A percentile compares a stretch with the other conserved stretches of the same genome.
These are phyloP conservation scores for Zygogramma bicolorata DNA, from an alignment of 2,888 invertebrate species.

Conservation along the genomic window DNA sequence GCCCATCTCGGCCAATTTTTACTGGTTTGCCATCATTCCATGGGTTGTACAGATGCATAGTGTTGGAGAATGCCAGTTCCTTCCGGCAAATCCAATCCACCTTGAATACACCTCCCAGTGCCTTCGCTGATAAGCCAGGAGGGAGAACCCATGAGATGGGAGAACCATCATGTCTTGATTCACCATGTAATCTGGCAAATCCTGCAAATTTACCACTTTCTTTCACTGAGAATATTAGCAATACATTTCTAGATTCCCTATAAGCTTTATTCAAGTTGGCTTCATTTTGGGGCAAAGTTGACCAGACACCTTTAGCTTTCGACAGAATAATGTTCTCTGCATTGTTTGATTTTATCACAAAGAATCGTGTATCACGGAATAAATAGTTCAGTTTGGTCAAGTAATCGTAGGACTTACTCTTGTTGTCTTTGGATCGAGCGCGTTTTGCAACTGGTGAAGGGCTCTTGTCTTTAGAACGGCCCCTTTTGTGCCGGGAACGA, in stretches of 20 bases:
- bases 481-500: constrained; percentile 72
- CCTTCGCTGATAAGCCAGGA: constrained; percentile 91
- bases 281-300: constrained; percentile 97
- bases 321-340: constrained; percentile 95
- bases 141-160: constrained; percentile 95
- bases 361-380: constrained; percentile 94
- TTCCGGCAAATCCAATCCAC: constrained; percentile 94
- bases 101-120: constrained; percentile 95
- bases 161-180: constrained; percentile 90
- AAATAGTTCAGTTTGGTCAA: constrained; percentile 92
- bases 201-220: constrained; percentile 97
- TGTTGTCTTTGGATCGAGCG: constrained; percentile 63
- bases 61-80: constrained; percentile 92
- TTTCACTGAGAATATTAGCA: constrained; percentile 96
- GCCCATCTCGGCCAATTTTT: constrained; percentile 98
- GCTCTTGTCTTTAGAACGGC: constrained; percentile 63
- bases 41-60: constrained; percentile 93
- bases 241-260: constrained; percentile 91
- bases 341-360: constrained; percentile 98
- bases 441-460: constrained; percentile 61
- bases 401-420: constrained; percentile 83
- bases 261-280: constrained; percentile 95
- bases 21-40: constrained; percentile 99
- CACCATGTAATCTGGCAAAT: constrained; percentile 90
- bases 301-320: constrained; percentile 97